Conservation (phyloP, 2,888 invertebrate genomes). For the Aethes cnicana region DNA sequence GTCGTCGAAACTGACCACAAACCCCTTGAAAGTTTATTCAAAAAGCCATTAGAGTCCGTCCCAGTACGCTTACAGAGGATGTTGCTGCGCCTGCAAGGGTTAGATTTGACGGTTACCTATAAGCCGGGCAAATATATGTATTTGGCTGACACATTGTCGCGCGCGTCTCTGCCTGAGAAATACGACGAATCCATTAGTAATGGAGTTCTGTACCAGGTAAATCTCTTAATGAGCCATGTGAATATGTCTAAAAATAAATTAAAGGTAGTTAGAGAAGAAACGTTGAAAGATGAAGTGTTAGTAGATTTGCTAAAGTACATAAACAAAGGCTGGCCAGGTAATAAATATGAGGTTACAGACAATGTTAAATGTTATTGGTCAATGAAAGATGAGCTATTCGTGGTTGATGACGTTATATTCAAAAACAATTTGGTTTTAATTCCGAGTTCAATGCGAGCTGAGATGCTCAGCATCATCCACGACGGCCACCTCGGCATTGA, state of each 20-base stretch:
- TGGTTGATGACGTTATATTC: background rate
- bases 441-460: background rate
- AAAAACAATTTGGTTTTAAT: slow-evolving; percentile 1
- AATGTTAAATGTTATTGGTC: background rate
- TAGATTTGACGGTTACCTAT: slow-evolving; percentile 7
- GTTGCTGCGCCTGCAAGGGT: slow-evolving; percentile 1
- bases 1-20: slow-evolving; percentile 9
- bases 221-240: background rate
- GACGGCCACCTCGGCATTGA: slow-evolving; percentile 28
- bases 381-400: background rate
- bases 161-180: slow-evolving; percentile 10
- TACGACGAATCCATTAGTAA: slow-evolving; percentile 13
- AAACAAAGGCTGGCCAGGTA: background rate
- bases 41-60: slow-evolving; percentile 6
- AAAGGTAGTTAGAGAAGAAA: background rate
- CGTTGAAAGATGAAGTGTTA: background rate
- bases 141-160: slow-evolving; percentile 11
- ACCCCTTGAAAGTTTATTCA: slow-evolving; percentile 13
- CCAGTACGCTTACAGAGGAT: slow-evolving; percentile 16
- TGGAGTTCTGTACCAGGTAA: slow-evolving; percentile 1
- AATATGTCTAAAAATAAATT: background rate
- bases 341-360: background rate
- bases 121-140: slow-evolving; percentile 20
- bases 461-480: slow-evolving; percentile 20
- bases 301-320: background rate